Percentiles rank a stretch among this genome's conserved stretches.
Evolutionary conservation across 64 coral and sea anemone species (phyloP).

Genomic region (Dendrophyllia cribrosa): DNA sequence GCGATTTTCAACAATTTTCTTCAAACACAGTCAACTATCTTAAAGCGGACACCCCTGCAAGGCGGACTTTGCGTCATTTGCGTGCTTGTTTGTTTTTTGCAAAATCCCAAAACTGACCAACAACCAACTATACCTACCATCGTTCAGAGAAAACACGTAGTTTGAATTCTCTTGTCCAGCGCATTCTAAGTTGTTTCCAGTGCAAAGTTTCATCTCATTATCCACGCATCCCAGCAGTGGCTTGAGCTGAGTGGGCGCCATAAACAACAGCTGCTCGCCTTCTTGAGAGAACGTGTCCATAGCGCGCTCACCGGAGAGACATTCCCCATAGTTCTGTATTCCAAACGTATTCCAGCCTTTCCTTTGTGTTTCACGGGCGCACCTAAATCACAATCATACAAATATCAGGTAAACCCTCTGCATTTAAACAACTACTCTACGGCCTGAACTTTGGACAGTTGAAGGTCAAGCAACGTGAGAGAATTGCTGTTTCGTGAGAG

Average conservation of each 20-base stretch:
- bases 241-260: constrained; percentile 74
- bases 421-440: no score
- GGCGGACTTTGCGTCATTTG: no score
- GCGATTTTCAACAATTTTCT: no score
- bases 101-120: no score
- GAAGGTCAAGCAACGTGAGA: no score
- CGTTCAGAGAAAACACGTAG: constrained; percentile 80
- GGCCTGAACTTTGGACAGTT: no score
- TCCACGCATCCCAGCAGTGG: constrained; percentile 95
- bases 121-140: constrained; percentile 45
- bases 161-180: constrained; percentile 87
- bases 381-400: constrained; percentile 44
- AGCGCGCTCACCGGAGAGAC: constrained; percentile 88
- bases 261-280: constrained; percentile 84
- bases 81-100: no score
- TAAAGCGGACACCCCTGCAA: no score
- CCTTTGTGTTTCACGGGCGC: constrained; percentile 76
- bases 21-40: no score
- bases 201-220: constrained; percentile 79
- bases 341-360: constrained; percentile 85
- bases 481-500: no score
- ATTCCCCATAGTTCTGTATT: constrained; percentile 94
- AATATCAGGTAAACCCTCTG: neutral
- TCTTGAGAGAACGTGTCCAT: constrained; percentile 85
- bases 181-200: constrained; percentile 80